These are phyloP conservation scores for Aegypius monachus DNA, from an alignment of 2,113 vertebrate species.

Conservation along the genomic window DNA sequence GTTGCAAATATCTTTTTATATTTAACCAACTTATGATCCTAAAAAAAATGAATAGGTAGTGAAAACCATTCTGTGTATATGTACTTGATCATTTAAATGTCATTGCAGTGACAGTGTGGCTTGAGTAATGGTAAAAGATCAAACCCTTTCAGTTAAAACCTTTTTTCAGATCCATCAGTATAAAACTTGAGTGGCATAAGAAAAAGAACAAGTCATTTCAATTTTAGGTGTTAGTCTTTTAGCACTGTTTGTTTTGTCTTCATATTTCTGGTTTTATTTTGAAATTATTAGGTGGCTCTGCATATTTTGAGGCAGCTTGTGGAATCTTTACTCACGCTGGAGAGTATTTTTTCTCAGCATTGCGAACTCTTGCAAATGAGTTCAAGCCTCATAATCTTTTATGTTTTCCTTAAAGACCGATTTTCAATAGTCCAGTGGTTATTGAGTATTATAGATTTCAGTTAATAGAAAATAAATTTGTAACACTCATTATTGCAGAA, in stretches of 20 bases:
- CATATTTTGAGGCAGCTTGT: constrained; percentile 38
- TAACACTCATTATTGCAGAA: background rate
- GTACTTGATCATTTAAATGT: background rate
- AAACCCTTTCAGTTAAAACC: background rate
- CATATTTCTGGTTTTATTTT: constrained; percentile 58
- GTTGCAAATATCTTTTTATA: background rate
- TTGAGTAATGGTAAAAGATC: background rate
- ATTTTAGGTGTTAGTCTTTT: background rate
- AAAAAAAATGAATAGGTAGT: background rate
- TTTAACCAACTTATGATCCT: background rate
- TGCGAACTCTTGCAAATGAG: background rate
- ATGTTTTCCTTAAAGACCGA: background rate
- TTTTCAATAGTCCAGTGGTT: background rate
- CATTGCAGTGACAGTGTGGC: background rate
- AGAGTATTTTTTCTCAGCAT: background rate
- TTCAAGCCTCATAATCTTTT: background rate
- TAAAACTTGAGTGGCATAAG: background rate
- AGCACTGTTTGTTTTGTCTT: constrained; percentile 30
- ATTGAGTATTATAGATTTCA: background rate
- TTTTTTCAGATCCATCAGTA: background rate
- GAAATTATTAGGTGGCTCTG: background rate
- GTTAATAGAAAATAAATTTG: background rate
- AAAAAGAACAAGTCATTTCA: background rate
- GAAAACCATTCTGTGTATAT: background rate
- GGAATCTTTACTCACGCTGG: background rate